phyloP scores from a whole-genome alignment of 1,140 invertebrate species.

The Heliconius himera region DNA sequence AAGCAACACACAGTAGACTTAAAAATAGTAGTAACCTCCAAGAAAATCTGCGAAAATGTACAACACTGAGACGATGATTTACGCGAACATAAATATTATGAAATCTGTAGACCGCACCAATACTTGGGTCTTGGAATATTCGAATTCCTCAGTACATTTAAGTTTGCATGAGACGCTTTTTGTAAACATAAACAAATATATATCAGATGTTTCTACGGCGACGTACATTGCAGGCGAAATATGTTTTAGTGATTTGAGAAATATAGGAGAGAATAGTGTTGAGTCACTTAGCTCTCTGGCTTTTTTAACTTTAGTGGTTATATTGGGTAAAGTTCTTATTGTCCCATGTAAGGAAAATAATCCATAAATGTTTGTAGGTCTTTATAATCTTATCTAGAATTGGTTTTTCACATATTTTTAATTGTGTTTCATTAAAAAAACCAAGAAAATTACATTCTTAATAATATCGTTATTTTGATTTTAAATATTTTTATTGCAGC shows the following conservation, averaged over 20 bases:
- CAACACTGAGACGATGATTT: not conserved
- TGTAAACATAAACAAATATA: slow-evolving; percentile 10
- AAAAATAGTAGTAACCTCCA: not conserved
- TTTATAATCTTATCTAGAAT: too few relatives aligned
- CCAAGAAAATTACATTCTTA: too few relatives aligned
- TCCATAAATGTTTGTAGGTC: too few relatives aligned
- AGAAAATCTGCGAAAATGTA: not conserved
- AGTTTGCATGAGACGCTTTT: slow-evolving; percentile 2
- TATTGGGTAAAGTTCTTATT: too few relatives aligned
- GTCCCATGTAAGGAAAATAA: too few relatives aligned
- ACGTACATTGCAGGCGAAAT: not conserved
- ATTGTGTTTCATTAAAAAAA: too few relatives aligned
- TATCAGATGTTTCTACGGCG: not conserved
- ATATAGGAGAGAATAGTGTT: not conserved
- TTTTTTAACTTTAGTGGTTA: not conserved
- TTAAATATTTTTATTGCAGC: too few relatives aligned
- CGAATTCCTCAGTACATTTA: not conserved
- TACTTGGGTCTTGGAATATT: not conserved
- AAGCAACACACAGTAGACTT: not conserved
- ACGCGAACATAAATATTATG: not conserved
- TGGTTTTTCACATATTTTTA: too few relatives aligned
- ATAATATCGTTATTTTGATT: too few relatives aligned
- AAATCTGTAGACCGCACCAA: slow-evolving; percentile 4
- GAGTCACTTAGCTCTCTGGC: not conserved
- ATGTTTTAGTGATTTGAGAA: not conserved